These are phyloP conservation scores for Sander lucioperca DNA, from an alignment of 2,113 vertebrate species.

Conservation along the genomic window DNA sequence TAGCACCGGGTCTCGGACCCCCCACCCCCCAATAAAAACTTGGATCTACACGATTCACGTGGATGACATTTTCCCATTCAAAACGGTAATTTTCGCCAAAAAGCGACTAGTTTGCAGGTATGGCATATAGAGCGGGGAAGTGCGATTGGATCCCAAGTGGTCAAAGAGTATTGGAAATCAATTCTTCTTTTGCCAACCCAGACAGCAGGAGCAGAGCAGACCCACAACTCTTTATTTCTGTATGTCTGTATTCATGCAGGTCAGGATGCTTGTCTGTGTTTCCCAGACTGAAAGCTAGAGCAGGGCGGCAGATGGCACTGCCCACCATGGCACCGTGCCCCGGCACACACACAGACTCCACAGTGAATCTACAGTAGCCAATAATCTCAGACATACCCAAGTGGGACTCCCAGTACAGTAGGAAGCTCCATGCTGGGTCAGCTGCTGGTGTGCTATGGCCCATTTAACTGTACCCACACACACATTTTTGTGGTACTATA, in stretches of 20 bases:
- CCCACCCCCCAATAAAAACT: no score
- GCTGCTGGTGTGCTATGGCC: constrained; percentile 27
- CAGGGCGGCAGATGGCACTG: constrained; percentile 64
- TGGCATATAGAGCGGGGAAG: no score
- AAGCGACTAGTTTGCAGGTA: no score
- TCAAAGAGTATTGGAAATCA: background rate
- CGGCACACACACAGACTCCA: constrained; percentile 1
- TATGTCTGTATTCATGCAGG: background rate
- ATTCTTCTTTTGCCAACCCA: constrained; percentile 1
- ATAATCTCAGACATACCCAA: constrained; percentile 23
- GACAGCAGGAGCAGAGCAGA: constrained; percentile 9
- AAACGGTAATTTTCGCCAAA: no score
- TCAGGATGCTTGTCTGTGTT: constrained; percentile 28
- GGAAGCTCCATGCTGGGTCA: constrained; percentile 57
- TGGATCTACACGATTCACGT: no score
- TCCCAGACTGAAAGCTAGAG: constrained; percentile 26
- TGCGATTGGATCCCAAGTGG: background rate
- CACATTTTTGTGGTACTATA: background rate
- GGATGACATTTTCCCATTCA: no score
- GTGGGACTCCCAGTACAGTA: constrained; percentile 54
- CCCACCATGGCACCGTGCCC: constrained; percentile 24
- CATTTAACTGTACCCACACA: background rate
- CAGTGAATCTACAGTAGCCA: constrained; percentile 16
- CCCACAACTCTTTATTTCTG: background rate
- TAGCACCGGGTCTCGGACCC: no score